Percentiles rank a stretch among this genome's conserved stretches.
These are phyloP conservation scores for Alfaro cultratus DNA, from an alignment of 2,797 vertebrate genomes.

Conservation along the genomic window DNA sequence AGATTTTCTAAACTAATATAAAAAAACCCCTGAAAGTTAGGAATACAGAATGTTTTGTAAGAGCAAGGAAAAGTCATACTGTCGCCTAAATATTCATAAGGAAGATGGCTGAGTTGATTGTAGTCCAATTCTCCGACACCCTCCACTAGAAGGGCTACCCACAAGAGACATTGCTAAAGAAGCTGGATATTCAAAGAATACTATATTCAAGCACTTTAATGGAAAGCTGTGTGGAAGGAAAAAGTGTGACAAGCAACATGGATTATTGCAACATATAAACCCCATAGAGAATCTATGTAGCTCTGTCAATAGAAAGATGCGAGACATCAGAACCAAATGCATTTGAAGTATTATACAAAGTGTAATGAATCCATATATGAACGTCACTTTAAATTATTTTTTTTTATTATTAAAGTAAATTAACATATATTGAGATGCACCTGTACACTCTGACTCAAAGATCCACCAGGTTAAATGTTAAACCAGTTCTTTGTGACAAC, in stretches of 20 bases:
- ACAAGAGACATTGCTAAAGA: background rate
- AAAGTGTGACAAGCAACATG: background rate
- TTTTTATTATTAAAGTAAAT: background rate
- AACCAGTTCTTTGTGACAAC: background rate
- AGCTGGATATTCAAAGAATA: background rate
- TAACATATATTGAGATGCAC: background rate
- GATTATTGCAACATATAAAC: background rate
- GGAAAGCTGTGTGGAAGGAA: background rate
- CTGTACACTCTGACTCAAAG: background rate
- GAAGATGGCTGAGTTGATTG: background rate
- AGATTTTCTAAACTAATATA: background rate
- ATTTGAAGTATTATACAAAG: background rate
- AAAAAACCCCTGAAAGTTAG: background rate
- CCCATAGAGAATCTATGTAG: background rate
- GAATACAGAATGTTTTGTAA: background rate
- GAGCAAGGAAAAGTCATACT: background rate
- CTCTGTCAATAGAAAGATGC: background rate
- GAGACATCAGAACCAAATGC: background rate
- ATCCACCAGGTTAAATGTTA: background rate
- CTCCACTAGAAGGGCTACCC: background rate
- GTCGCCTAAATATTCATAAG: background rate
- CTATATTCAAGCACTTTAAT: background rate
- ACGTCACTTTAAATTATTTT: background rate
- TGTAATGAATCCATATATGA: background rate
- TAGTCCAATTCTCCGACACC: background rate